Percentiles rank a stretch among this genome's conserved stretches.
Conservation (phyloP, 2,888 invertebrate genomes). For the Drosophila mettleri region DNA sequence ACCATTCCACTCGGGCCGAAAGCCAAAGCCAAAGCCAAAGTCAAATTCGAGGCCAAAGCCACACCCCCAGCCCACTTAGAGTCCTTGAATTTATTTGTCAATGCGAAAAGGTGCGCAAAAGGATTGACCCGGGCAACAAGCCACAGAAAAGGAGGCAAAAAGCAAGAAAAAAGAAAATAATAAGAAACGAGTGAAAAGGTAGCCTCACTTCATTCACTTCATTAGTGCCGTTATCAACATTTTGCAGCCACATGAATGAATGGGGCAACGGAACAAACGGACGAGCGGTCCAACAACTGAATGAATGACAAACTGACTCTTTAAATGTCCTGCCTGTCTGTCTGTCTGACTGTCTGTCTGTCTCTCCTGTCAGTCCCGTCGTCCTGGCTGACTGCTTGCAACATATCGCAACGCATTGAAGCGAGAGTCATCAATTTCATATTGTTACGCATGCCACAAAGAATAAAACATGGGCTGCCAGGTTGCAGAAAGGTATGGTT, state of each 20-base stretch:
- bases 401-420: conserved; percentile 74
- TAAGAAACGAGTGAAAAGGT: conserved; percentile 56
- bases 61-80: neutral
- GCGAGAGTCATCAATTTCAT: conserved; percentile 81
- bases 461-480: conserved; percentile 45
- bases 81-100: conserved; percentile 71
- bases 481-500: conserved; percentile 4
- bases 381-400: conserved; percentile 44
- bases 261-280: conserved; percentile 32
- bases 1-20: no score
- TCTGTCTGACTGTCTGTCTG: conserved; percentile 37
- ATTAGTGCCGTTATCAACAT: conserved; percentile 78
- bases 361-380: conserved; percentile 30
- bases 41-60: neutral
- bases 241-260: conserved; percentile 67
- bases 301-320: conserved; percentile 29
- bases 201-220: conserved; percentile 77
- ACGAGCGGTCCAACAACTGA: conserved; percentile 25
- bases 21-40: conserved; percentile 9
- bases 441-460: conserved; percentile 79
- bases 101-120: conserved; percentile 74
- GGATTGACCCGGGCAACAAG: conserved; percentile 50
- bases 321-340: conserved; percentile 34
- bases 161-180: neutral
- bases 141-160: neutral